These are phyloP conservation scores for Chrysoperla carnea DNA, from an alignment of 1,140 invertebrate genomes.

Conservation along the genomic window DNA sequence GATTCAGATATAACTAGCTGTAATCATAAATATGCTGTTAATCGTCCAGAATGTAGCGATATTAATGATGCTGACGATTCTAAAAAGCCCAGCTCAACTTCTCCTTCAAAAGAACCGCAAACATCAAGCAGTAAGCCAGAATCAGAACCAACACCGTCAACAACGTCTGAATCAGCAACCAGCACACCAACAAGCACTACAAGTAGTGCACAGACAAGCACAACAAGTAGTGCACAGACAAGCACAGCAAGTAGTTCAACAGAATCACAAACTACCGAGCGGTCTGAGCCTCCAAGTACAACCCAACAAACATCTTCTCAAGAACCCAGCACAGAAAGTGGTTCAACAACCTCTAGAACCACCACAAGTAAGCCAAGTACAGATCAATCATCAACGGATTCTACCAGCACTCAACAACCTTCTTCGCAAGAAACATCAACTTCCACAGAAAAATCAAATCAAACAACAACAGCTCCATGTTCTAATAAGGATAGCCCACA, in stretches of 20 bases:
- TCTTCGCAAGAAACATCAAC: slow-evolving; percentile 1
- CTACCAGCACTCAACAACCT: slow-evolving; percentile 4
- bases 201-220: slow-evolving; percentile 5
- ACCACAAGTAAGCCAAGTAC: slow-evolving; percentile 1
- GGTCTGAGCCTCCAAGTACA: slow-evolving; percentile 8
- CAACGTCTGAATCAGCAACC: not conserved
- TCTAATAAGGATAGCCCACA: slow-evolving; percentile 2
- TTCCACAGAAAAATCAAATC: not conserved
- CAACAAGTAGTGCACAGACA: slow-evolving; percentile 2
- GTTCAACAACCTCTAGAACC: slow-evolving; percentile 8
- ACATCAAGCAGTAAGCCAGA: slow-evolving; percentile 5
- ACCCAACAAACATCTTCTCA: slow-evolving; percentile 4
- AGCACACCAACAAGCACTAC: not conserved
- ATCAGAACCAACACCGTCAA: slow-evolving; percentile 1
- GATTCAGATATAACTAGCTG: slow-evolving; percentile 28
- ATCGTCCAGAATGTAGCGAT: slow-evolving; percentile 8
- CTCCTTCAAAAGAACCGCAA: slow-evolving; percentile 5
- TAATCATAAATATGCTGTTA: slow-evolving; percentile 27
- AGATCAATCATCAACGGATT: slow-evolving; percentile 2
- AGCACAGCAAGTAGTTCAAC: not conserved
- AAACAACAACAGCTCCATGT: slow-evolving; percentile 1
- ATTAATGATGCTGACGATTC: not conserved
- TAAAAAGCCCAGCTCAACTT: slow-evolving; percentile 1
- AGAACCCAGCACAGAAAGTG: slow-evolving; percentile 4
- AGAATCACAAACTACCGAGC: slow-evolving; percentile 5